Evolutionary conservation across 2,113 vertebrate genomes (phyloP).

Genomic region (Cryptomyrus ogoouensis): DNA sequence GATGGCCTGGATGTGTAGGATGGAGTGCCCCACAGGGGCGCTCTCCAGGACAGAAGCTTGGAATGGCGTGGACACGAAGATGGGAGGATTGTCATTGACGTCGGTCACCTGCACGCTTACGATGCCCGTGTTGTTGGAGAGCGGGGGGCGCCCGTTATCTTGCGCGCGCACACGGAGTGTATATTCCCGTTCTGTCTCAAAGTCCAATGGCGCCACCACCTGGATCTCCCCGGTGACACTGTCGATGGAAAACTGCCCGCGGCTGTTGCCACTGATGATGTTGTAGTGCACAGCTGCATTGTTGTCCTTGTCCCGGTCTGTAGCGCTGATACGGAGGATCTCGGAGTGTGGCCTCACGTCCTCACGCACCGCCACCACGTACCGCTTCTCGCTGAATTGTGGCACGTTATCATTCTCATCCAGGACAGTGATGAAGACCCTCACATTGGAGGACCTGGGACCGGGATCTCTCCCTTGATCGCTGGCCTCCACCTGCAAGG

Average conservation of each 20-base stretch:
- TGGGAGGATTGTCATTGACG: constrained; percentile 91
- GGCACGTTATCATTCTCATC: constrained; percentile 96
- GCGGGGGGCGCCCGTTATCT: constrained; percentile 86
- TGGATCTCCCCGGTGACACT: constrained; percentile 90
- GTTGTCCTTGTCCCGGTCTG: constrained; percentile 85
- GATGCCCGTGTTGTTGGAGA: constrained; percentile 95
- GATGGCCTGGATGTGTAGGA: constrained; percentile 94
- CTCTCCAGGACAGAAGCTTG: constrained; percentile 92
- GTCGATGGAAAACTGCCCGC: constrained; percentile 92
- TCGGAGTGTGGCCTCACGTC: constrained; percentile 84
- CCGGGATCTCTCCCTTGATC: constrained; percentile 92
- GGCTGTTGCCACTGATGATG: constrained; percentile 93
- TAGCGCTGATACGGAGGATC: constrained; percentile 82
- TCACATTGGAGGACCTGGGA: constrained; percentile 79
- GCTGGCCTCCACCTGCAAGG: constrained; percentile 84
- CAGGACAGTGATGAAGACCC: constrained; percentile 87
- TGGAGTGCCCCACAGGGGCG: constrained; percentile 85
- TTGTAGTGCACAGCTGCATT: constrained; percentile 92
- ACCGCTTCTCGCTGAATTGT: constrained; percentile 95
- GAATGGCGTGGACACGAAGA: constrained; percentile 96
- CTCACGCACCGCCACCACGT: constrained; percentile 88
- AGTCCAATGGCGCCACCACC: constrained; percentile 87
- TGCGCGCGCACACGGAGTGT: constrained; percentile 86
- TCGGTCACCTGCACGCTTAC: constrained; percentile 91
- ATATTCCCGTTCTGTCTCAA: constrained; percentile 87